Conservation (phyloP, 2,797 vertebrate species). For the Sarcophilus harrisii region DNA sequence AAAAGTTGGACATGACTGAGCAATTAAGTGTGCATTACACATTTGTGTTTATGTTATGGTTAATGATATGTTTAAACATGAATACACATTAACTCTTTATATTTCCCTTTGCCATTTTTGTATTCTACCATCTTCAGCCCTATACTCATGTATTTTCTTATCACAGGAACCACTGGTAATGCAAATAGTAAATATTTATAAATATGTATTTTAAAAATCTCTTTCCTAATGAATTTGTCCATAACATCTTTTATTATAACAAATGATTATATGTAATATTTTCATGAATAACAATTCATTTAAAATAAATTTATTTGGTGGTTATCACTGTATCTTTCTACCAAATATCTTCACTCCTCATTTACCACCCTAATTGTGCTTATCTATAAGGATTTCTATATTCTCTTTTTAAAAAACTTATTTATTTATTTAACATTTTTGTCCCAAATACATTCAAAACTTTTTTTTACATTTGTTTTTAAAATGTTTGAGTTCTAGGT, state of each 20-base stretch:
- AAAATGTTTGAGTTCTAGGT: too few relatives aligned
- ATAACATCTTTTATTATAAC: neutral
- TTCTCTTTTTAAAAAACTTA: neutral
- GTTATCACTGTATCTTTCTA: neutral
- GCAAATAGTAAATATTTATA: neutral
- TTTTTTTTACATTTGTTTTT: too few relatives aligned
- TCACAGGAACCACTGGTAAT: neutral
- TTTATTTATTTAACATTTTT: too few relatives aligned
- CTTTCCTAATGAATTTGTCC: constrained; percentile 8
- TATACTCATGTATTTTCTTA: neutral
- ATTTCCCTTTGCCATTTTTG: neutral
- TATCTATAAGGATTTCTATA: constrained; percentile 3
- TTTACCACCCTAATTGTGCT: neutral
- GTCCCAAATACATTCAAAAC: too few relatives aligned
- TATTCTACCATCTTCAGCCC: neutral
- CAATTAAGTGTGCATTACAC: neutral
- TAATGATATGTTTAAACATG: neutral
- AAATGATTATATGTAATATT: neutral
- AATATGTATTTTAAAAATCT: neutral
- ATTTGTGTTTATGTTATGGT: neutral
- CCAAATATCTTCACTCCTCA: neutral
- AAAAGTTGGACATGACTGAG: neutral
- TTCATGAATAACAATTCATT: neutral
- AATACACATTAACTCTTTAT: neutral
- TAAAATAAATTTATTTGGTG: neutral